A percentile compares a stretch with the other conserved stretches of the same genome.
These are phyloP conservation scores for Notamacropus eugenii DNA, from an alignment of 2,797 vertebrate genomes.

Conservation along the genomic window DNA sequence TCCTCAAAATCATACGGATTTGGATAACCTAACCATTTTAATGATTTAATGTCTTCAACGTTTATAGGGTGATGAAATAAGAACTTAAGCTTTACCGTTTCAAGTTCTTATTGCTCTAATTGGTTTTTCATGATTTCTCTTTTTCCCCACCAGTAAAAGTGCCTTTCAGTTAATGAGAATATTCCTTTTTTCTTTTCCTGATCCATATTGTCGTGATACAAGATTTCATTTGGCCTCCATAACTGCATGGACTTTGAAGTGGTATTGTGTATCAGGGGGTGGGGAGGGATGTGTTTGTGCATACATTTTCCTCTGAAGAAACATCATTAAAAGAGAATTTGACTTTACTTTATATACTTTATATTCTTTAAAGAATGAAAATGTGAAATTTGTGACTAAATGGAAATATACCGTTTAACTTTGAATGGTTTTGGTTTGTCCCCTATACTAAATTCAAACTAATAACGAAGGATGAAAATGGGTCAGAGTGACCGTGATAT, in stretches of 20 bases:
- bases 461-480: slow-evolving; percentile 6
- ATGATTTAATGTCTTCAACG: slow-evolving; percentile 42
- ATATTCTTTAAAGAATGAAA: slow-evolving; percentile 17
- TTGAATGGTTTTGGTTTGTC: slow-evolving; percentile 32
- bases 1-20: slow-evolving; percentile 68
- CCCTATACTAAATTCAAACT: slow-evolving; percentile 2
- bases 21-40: slow-evolving; percentile 63
- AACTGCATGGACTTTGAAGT: slow-evolving; percentile 71
- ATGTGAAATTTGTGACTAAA: slow-evolving; percentile 36
- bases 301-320: slow-evolving; percentile 46
- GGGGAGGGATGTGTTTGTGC: not conserved
- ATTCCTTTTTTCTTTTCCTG: slow-evolving; percentile 53
- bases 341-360: slow-evolving; percentile 10
- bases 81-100: slow-evolving; percentile 31
- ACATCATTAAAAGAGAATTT: slow-evolving; percentile 45
- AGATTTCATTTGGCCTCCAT: slow-evolving; percentile 41
- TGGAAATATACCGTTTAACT: slow-evolving; percentile 26
- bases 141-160: slow-evolving; percentile 31
- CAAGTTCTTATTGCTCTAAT: slow-evolving; percentile 55
- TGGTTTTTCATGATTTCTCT: slow-evolving; percentile 54
- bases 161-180: slow-evolving; percentile 54
- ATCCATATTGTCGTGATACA: slow-evolving; percentile 61
- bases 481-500: slow-evolving; percentile 47
- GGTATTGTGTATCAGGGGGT: not conserved
- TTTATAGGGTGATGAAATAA: slow-evolving; percentile 42